Evolutionary conservation across 2,797 vertebrate species (phyloP), one percentile per base, ranked within the genome.

Genomic region (Pelochelys cantorii): DNA sequence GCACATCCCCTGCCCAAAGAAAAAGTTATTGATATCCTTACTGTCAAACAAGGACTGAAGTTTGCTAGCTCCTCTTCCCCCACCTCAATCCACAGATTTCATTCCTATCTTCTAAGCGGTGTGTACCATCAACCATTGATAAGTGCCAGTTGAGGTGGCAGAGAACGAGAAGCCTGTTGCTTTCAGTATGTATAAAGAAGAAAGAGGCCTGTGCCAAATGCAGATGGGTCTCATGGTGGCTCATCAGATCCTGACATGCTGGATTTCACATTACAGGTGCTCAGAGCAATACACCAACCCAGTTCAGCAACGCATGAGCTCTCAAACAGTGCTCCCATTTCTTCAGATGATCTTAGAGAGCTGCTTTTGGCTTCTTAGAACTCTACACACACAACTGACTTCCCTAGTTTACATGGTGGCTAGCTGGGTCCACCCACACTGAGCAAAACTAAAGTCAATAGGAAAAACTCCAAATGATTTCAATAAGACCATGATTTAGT

Each of bases 111-210:
- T 31, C 48, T 48, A 52, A 22, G 34, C 52, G 6, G 77, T 48
- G 23, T 52, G 52, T 10, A 15, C 52, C 8, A 48, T 23, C 23
- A 18, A 10, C 18, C 77, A 81, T 65, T 53, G 54, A 22, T 3
- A 5, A 13, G 37, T 82, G 78, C 31, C 59, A 55, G 31, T 20
- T 0, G 0, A 20, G 42, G 0, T 65, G 31, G 62, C 62, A 65
- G 62, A 65, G 0, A 37, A 54, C 77, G n/a, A 62, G 42, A 59
- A 68, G 34, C n/a, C 56, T 22, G 65, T 34, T 34, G 13, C 4
- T 0, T 0, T 25, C 0, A 22, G 17, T 34, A 11, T 7, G 59
- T 34, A 11, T 22, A 18, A 0, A 1, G 48, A 74, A 57, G 42
- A 1, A 34, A 65, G 81, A 77, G 34, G 11, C 27, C 11, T 65